phyloP scores from a whole-genome alignment of 2,113 vertebrate genomes.

The Scortum barcoo region DNA sequence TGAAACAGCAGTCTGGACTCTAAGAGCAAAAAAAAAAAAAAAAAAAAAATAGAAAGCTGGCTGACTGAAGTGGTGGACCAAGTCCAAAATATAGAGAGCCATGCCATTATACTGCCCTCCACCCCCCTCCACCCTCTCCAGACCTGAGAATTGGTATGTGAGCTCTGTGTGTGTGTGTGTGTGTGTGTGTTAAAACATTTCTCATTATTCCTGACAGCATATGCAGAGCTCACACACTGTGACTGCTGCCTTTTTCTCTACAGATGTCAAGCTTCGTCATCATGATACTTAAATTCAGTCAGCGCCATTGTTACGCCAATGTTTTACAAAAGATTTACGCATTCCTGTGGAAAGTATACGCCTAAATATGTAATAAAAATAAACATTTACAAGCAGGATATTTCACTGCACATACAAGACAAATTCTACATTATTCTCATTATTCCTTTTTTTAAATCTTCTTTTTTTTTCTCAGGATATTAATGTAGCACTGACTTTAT shows the following conservation, averaged over 20 bases:
- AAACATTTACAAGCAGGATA: not conserved
- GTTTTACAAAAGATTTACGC: not conserved
- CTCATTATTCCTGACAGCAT: conserved; percentile 34
- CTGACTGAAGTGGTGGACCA: conserved; percentile 39
- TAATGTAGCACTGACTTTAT: not conserved
- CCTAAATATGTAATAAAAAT: not conserved
- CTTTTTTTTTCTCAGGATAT: not conserved
- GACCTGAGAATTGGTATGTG: conserved; percentile 53
- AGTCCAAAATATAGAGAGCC: conserved; percentile 28
- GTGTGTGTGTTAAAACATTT: conserved; percentile 33
- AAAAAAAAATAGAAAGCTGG: conserved; percentile 18
- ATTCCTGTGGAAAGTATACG: not conserved
- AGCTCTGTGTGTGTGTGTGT: conserved; percentile 20
- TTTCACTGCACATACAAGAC: not conserved
- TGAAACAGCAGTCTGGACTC: conserved; percentile 50
- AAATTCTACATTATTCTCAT: too few species aligned
- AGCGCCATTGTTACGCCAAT: not conserved
- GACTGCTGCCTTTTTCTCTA: conserved; percentile 5
- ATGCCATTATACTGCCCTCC: conserved; percentile 2
- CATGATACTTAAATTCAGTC: not conserved
- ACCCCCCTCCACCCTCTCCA: not conserved
- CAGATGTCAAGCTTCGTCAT: conserved; percentile 25
- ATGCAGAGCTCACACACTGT: conserved; percentile 7
- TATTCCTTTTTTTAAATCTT: too few species aligned
- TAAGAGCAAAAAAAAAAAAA: not conserved